Evolutionary conservation across 1,140 invertebrate species (phyloP).

Genomic region (Vanessa tameamea): DNA sequence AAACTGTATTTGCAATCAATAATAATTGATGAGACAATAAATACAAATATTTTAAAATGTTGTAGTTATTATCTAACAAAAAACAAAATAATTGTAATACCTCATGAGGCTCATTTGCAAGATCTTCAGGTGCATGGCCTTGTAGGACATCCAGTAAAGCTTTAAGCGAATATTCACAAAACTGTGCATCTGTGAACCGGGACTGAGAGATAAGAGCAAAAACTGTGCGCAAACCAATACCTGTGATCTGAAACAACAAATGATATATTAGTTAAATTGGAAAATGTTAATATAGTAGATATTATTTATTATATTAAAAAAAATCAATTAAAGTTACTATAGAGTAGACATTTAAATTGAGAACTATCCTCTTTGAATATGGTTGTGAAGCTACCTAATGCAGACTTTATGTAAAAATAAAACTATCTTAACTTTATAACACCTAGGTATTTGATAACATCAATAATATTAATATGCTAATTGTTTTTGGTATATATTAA

Average conservation of each 20-base stretch:
- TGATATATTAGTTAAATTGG: too few species aligned
- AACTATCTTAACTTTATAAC: too few species aligned
- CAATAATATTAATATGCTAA: too few species aligned
- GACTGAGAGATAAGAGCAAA: slow-evolving; percentile 96
- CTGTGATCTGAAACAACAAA: slow-evolving; percentile 86
- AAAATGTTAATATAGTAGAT: too few species aligned
- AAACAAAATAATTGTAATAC: slow-evolving; percentile 41
- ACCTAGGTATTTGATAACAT: too few species aligned
- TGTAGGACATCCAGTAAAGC: slow-evolving; percentile 95
- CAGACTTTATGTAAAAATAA: too few species aligned
- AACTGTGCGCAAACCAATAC: slow-evolving; percentile 93
- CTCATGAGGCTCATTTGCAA: slow-evolving; percentile 74
- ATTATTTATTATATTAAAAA: too few species aligned
- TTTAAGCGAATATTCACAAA: slow-evolving; percentile 93
- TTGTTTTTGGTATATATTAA: too few species aligned
- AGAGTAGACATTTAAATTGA: too few species aligned
- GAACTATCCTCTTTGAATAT: too few species aligned
- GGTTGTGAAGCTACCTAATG: too few species aligned
- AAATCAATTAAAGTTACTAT: too few species aligned
- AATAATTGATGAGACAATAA: background rate
- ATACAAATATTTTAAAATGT: background rate
- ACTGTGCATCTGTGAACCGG: slow-evolving; percentile 87
- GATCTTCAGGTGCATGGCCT: slow-evolving; percentile 92
- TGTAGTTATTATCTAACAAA: background rate
- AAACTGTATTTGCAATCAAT: background rate